Evolutionary conservation across 2,888 invertebrate species (phyloP).

Genomic region (Parelbella ahira): DNA sequence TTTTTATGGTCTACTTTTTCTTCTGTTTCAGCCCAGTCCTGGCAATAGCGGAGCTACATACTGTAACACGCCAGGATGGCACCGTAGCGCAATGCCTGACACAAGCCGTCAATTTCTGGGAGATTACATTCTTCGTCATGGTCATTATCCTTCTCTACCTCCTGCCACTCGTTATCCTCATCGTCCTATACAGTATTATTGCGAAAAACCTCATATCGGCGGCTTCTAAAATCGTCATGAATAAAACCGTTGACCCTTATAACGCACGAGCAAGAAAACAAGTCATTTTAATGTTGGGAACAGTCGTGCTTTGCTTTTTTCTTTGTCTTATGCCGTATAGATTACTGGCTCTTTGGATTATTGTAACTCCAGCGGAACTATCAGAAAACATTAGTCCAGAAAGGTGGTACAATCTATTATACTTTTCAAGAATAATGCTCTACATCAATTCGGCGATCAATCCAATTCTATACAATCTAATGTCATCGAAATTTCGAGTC

Average conservation of each 20-base stretch:
- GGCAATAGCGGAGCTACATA: conserved; percentile 87
- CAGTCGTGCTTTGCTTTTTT: conserved; percentile 93
- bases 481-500: conserved; percentile 93
- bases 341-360: conserved; percentile 90
- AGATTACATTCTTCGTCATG: conserved; percentile 88
- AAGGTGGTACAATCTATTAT: conserved; percentile 89
- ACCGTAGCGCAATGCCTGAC: conserved; percentile 88
- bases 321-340: conserved; percentile 93
- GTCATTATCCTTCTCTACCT: conserved; percentile 90
- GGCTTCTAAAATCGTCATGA: conserved; percentile 83
- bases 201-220: conserved; percentile 90
- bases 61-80: conserved; percentile 85
- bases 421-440: conserved; percentile 91
- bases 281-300: conserved; percentile 92
- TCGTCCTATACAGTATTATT: conserved; percentile 90
- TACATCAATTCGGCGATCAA: conserved; percentile 95
- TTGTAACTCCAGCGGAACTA: conserved; percentile 86
- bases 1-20: conserved; percentile 36
- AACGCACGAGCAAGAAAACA: conserved; percentile 87
- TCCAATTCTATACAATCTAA: conserved; percentile 94
- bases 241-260: conserved; percentile 86
- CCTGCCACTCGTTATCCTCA: conserved; percentile 88
- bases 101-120: conserved; percentile 87
- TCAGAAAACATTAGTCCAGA: conserved; percentile 86
- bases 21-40: conserved; percentile 88